Evolutionary conservation across 2,888 invertebrate genomes (phyloP).

Genomic region (Caenorhabditis uteleia): DNA sequence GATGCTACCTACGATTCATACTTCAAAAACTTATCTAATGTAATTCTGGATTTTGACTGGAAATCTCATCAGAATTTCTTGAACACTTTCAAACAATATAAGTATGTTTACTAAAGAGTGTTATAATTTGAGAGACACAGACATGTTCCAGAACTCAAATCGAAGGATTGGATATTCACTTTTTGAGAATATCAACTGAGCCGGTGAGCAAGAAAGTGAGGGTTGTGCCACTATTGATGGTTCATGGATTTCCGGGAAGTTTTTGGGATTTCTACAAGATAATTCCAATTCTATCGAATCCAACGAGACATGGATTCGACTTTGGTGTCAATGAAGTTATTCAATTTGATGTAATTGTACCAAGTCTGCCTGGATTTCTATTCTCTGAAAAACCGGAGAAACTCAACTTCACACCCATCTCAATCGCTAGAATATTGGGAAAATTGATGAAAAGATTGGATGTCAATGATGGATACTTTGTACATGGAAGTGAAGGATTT

Average conservation of each 20-base stretch:
- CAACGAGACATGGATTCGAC: constrained; percentile 56
- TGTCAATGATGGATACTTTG: constrained; percentile 37
- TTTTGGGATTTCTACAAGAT: constrained; percentile 63
- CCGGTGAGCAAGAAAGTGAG: constrained; percentile 26
- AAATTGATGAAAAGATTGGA: constrained; percentile 52
- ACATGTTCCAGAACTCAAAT: constrained; percentile 45
- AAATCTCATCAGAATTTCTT: constrained; percentile 56
- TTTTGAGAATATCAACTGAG: constrained; percentile 44
- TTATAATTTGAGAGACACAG: background rate
- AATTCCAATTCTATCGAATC: constrained; percentile 57
- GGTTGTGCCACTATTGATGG: constrained; percentile 48
- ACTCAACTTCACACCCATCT: constrained; percentile 34
- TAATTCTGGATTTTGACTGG: constrained; percentile 53
- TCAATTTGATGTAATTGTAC: constrained; percentile 57
- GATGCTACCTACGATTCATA: constrained; percentile 11
- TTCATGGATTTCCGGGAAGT: constrained; percentile 57
- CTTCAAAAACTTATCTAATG: constrained; percentile 37
- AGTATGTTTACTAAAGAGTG: constrained; percentile 10
- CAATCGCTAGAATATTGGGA: constrained; percentile 39
- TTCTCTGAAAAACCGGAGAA: constrained; percentile 50
- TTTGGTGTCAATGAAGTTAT: constrained; percentile 51
- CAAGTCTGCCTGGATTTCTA: constrained; percentile 55
- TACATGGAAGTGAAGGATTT: constrained; percentile 51
- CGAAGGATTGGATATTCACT: constrained; percentile 55
- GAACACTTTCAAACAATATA: constrained; percentile 60